Conservation (phyloP, 2,888 invertebrate genomes). For the Melikaiella ostensackeni region DNA sequence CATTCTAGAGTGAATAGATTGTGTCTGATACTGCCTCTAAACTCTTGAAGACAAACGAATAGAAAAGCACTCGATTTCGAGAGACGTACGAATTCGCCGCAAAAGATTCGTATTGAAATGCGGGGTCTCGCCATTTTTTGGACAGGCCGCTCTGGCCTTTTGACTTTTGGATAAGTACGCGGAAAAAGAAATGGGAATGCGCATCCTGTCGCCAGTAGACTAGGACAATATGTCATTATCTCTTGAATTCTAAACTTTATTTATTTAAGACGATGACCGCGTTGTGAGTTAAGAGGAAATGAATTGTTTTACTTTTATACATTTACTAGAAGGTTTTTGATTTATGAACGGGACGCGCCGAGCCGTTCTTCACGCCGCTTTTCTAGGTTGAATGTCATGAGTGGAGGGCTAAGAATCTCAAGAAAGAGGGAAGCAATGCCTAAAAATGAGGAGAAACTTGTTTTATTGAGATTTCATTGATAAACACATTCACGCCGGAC, state of each 20-base stretch:
- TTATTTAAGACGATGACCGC: slow-evolving; percentile 60
- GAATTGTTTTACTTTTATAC: slow-evolving; percentile 65
- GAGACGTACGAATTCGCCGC: slow-evolving; percentile 22
- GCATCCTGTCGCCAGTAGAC: slow-evolving; percentile 54
- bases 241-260: slow-evolving; percentile 61
- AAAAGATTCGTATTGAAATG: slow-evolving; percentile 34
- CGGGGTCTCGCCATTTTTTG: slow-evolving; percentile 27
- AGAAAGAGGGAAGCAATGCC: slow-evolving; percentile 42
- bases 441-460: slow-evolving; percentile 10
- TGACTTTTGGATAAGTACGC: slow-evolving; percentile 41
- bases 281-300: slow-evolving; percentile 47
- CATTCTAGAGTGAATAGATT: slow-evolving; percentile 25
- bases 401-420: slow-evolving; percentile 41
- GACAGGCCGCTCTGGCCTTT: slow-evolving; percentile 32
- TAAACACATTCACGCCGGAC: slow-evolving; percentile 5
- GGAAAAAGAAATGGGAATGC: slow-evolving; percentile 47
- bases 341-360: slow-evolving; percentile 57
- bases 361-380: slow-evolving; percentile 50
- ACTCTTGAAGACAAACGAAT: slow-evolving; percentile 12
- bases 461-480: background rate
- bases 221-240: slow-evolving; percentile 59
- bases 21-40: slow-evolving; percentile 39
- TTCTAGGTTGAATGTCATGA: slow-evolving; percentile 2
- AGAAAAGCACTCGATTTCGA: slow-evolving; percentile 38
- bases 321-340: slow-evolving; percentile 62